Evolutionary conservation across 1,140 invertebrate species (phyloP).

Genomic region (Lethocerus indicus): DNA sequence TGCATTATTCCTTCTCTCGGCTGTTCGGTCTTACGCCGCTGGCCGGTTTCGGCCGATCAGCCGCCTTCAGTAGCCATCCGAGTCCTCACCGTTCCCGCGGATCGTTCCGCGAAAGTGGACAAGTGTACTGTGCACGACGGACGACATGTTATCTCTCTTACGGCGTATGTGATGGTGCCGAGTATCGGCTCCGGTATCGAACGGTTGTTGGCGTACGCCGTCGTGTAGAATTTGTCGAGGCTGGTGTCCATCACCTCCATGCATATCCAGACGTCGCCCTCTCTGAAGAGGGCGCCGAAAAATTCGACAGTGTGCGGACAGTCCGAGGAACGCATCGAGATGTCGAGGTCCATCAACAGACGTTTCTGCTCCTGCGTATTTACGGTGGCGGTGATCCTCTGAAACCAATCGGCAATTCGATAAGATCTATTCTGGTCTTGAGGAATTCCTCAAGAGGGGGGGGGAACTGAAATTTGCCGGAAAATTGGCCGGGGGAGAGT

Average conservation of each 20-base stretch:
- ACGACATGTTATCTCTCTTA: conserved; percentile 27
- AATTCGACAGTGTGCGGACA: conserved; percentile 96
- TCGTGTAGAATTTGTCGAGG: conserved; percentile 89
- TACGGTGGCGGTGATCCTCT: conserved; percentile 85
- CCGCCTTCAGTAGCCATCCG: too few species aligned
- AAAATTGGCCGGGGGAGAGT: too few species aligned
- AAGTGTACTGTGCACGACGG: background rate
- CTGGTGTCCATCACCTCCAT: conserved; percentile 99
- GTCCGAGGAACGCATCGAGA: conserved; percentile 84
- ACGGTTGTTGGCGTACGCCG: conserved; percentile 55
- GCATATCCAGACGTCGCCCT: conserved; percentile 97
- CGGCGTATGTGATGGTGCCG: conserved; percentile 86
- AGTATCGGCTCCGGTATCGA: conserved; percentile 88
- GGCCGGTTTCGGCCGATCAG: too few species aligned
- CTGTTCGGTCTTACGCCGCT: too few species aligned
- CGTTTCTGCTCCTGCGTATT: conserved; percentile 87
- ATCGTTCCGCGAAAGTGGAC: too few species aligned
- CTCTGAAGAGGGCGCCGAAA: conserved; percentile 89
- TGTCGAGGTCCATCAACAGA: conserved; percentile 92
- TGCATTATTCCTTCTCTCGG: too few species aligned
- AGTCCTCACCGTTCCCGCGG: too few species aligned
- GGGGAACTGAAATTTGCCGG: too few species aligned
- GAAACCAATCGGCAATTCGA: too few species aligned
- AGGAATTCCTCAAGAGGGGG: too few species aligned
- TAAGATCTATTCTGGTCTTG: too few species aligned